These are phyloP conservation scores for Zaprionus tsacasi DNA, from an alignment of 1,140 invertebrate species.

Conservation along the genomic window DNA sequence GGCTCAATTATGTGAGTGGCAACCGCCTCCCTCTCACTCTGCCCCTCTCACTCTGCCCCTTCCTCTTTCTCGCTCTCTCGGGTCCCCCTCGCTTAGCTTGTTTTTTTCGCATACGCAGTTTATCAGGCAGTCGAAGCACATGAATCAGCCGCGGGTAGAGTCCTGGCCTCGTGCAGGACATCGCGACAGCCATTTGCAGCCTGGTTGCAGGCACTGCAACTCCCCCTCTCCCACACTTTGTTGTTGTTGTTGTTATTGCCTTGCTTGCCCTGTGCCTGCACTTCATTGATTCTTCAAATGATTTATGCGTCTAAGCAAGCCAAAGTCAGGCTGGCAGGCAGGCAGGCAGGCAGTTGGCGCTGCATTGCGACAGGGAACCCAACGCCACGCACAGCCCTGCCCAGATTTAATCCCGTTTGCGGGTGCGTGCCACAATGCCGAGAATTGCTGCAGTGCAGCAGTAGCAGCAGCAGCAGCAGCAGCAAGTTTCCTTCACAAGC, in stretches of 20 bases:
- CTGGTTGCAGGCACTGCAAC: constrained; percentile 11
- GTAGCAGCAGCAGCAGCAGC: background rate
- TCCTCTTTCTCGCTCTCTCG: background rate
- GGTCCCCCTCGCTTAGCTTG: too few species aligned
- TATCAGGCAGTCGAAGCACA: constrained; percentile 47
- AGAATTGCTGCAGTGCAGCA: background rate
- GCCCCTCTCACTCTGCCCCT: background rate
- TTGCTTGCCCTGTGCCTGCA: constrained; percentile 41
- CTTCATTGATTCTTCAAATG: constrained; percentile 66
- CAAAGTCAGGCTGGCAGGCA: constrained; percentile 1
- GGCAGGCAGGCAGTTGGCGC: constrained; percentile 3
- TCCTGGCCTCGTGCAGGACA: constrained; percentile 7
- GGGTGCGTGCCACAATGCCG: constrained; percentile 8
- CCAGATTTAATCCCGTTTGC: constrained; percentile 33
- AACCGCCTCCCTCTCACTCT: constrained; percentile 2
- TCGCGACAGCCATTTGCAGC: constrained; percentile 40
- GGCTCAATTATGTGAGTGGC: constrained; percentile 61
- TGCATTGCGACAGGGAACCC: constrained; percentile 33
- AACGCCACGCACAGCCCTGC: constrained; percentile 16
- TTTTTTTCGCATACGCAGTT: constrained; percentile 37
- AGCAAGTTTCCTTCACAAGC: background rate
- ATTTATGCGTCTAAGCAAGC: constrained; percentile 60
- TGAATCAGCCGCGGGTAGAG: constrained; percentile 40
- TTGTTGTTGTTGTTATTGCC: background rate
- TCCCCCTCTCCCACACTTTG: background rate